Percentiles rank a stretch among this genome's conserved stretches.
These are phyloP conservation scores for Camponotus floridanus DNA, from an alignment of 1,140 invertebrate species.

Conservation along the genomic window DNA sequence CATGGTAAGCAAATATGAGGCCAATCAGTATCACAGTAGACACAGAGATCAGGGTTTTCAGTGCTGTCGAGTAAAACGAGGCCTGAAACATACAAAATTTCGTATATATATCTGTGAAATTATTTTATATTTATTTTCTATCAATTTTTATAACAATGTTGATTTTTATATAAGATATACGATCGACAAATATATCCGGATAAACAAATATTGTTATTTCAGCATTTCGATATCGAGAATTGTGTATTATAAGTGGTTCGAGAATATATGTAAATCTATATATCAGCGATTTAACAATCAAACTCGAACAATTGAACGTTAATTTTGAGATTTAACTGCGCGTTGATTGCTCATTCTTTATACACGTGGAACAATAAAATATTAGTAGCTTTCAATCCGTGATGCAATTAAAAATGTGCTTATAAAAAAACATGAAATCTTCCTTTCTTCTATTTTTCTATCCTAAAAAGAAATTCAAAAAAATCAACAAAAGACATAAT, in stretches of 20 bases:
- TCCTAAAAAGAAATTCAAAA: neutral
- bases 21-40: constrained; percentile 99
- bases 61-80: constrained; percentile 97
- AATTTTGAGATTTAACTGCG: neutral
- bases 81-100: constrained; percentile 90
- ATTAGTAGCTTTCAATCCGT: constrained; percentile 42
- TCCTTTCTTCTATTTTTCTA: neutral
- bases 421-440: constrained; percentile 37
- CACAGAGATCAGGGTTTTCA: constrained; percentile 99
- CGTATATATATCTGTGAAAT: neutral
- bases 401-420: neutral
- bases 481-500: neutral
- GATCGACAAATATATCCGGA: neutral
- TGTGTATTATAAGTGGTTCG: neutral
- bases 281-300: constrained; percentile 5
- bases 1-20: constrained; percentile 99
- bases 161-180: neutral
- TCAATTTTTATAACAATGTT: neutral
- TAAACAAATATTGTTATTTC: neutral
- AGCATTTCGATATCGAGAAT: neutral
- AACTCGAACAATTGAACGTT: neutral
- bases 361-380: constrained; percentile 46
- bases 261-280: neutral
- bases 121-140: neutral
- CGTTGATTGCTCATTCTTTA: constrained; percentile 26